Base-by-base conservation (phyloP, 2,888 invertebrate genomes). In the Lucinisca nassula region DNA sequence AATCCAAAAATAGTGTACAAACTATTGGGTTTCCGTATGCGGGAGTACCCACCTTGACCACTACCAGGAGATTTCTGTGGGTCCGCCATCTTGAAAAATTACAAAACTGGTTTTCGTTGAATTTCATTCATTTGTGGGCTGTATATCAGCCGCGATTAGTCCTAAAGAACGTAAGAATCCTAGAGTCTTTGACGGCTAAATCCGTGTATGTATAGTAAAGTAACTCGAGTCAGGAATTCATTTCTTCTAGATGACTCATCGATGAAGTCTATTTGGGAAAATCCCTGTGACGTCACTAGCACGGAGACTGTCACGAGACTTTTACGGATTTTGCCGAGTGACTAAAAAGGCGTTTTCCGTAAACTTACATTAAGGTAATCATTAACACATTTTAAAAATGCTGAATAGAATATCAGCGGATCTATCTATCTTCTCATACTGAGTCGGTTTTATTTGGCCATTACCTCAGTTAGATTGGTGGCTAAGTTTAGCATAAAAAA, bases 201-300 rank as follows among this genome's bases (percentile, higher is more conserved):
- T 85, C 75, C 77, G 84, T 85, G 72, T 49, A 73, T 72, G 78
- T 61, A 79, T 85, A 83, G 82, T 90, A 81, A 74, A 82, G 91
- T 92, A 92, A 94, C 90, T 93, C 92, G 92, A 88, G 90, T 89
- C 90, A 88, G 93, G 92, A 92, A 92, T 93, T 93, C 94, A 93
- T 94, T 95, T 94, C 94, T 94, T 92, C 85, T 87, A 84, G 92
- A 94, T 95, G 95, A 95, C 94, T 95, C 95, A 95, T 95, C 94
- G 92, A 93, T 93, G 93, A 93, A 89, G 91, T 92, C 93, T 93
- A 93, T 92, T 92, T 91, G 95, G 95, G 95, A 95, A 95, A 95
- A 94, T 94, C 95, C 95, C 94, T 90, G 92, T 95, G 95, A 94
- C 94, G 94, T 95, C 94, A 95, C 91, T 87, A 84, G 67, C 76